Percentiles rank a stretch among this genome's conserved stretches.
These are phyloP conservation scores for Brachionus calyciflorus DNA, from an alignment of 1,140 invertebrate species.

Conservation along the genomic window DNA sequence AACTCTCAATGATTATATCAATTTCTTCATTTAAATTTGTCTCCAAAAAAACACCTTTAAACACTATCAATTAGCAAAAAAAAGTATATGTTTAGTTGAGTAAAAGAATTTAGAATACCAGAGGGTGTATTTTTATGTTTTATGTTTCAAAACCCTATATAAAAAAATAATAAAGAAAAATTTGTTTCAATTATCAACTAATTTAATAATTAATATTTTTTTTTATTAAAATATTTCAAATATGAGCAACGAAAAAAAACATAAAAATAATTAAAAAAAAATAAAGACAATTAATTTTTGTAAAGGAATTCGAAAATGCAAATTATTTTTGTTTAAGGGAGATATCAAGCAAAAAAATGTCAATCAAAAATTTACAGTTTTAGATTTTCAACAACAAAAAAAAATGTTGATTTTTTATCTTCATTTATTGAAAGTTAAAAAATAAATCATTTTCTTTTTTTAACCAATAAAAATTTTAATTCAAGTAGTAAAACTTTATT, in stretches of 20 bases:
- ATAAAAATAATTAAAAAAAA: constrained; percentile 35
- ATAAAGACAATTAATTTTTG: not conserved
- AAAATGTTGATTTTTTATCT: not conserved
- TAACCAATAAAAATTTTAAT: not conserved
- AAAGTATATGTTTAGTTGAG: not conserved
- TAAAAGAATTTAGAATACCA: not conserved
- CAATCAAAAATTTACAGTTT: not conserved
- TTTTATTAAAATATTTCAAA: constrained; percentile 32
- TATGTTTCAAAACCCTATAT: not conserved
- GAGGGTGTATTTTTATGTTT: not conserved
- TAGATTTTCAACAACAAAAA: too few species aligned
- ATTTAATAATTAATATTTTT: constrained; percentile 36
- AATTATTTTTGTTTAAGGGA: not conserved
- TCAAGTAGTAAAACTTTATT: not conserved
- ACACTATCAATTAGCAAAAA: constrained; percentile 4
- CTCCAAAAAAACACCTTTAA: not conserved
- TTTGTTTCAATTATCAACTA: constrained; percentile 33
- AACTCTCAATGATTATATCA: not conserved
- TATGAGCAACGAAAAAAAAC: constrained; percentile 16
- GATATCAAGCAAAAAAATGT: not conserved
- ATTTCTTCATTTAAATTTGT: not conserved
- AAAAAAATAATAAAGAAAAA: not conserved
- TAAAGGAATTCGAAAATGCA: not conserved
- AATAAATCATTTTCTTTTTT: not conserved
- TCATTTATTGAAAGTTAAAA: not conserved